phyloP scores from a whole-genome alignment of 2,797 vertebrate genomes.

The Sebastes minor region DNA sequence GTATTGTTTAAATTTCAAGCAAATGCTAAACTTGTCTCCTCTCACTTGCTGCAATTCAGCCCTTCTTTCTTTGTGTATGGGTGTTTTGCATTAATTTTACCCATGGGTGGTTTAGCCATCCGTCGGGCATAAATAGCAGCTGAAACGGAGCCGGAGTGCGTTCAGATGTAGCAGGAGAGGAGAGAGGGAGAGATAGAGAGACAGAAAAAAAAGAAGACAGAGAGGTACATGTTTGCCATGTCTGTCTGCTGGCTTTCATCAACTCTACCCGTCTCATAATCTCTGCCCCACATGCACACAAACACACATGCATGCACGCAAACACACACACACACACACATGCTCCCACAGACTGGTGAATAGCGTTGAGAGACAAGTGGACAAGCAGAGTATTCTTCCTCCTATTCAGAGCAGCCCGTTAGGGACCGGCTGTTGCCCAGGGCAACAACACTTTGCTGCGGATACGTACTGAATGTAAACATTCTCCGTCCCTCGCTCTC shows the following conservation, averaged over 20 bases:
- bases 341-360: slow-evolving; percentile 62
- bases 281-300: slow-evolving; percentile 16
- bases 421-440: slow-evolving; percentile 78
- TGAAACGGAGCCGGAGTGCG: slow-evolving; percentile 40
- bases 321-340: background rate
- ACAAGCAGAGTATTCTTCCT: slow-evolving; percentile 82
- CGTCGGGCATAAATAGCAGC: slow-evolving; percentile 41
- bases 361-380: slow-evolving; percentile 78
- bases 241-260: slow-evolving; percentile 66
- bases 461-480: slow-evolving; percentile 83
- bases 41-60: background rate
- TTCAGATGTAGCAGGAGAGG: slow-evolving; percentile 32
- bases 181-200: background rate
- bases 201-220: slow-evolving; percentile 15
- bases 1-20: background rate
- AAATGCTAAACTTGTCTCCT: background rate
- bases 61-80: slow-evolving; percentile 27
- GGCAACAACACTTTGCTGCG: slow-evolving; percentile 78
- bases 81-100: slow-evolving; percentile 52
- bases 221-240: slow-evolving; percentile 59
- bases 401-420: slow-evolving; percentile 75
- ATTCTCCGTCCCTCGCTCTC: slow-evolving; percentile 74
- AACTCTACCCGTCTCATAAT: slow-evolving; percentile 53
- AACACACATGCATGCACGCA: slow-evolving; percentile 15
- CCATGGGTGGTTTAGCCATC: slow-evolving; percentile 46